These are phyloP conservation scores for Perodicticus potto DNA, from an alignment of 2,797 vertebrate genomes.

Conservation along the genomic window DNA sequence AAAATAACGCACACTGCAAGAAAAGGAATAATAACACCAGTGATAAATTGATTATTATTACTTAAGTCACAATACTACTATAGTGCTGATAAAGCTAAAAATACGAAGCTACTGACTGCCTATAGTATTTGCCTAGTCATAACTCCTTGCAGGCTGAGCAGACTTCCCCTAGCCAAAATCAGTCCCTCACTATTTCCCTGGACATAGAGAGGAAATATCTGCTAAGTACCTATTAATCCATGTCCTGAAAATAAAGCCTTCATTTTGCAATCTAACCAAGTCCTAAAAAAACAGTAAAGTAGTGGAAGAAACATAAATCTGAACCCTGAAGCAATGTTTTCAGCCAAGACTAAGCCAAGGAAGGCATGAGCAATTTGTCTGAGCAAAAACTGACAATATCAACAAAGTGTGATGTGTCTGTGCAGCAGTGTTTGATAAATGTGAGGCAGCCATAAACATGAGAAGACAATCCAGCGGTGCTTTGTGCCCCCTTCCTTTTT, in stretches of 20 bases:
- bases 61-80: background rate
- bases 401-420: slow-evolving; percentile 72
- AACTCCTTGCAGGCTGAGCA: slow-evolving; percentile 52
- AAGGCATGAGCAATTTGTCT: slow-evolving; percentile 75
- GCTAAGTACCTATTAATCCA: slow-evolving; percentile 76
- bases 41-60: slow-evolving; percentile 1
- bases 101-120: slow-evolving; percentile 44
- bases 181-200: slow-evolving; percentile 39
- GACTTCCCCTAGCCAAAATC: background rate
- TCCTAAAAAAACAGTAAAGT: slow-evolving; percentile 66
- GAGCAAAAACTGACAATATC: slow-evolving; percentile 78
- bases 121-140: slow-evolving; percentile 71
- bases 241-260: slow-evolving; percentile 75
- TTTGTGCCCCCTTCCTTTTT: background rate
- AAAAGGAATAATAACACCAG: background rate
- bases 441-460: slow-evolving; percentile 69
- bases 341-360: slow-evolving; percentile 54
- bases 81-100: slow-evolving; percentile 22
- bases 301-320: slow-evolving; percentile 58
- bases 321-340: slow-evolving; percentile 70
- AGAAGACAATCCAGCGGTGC: slow-evolving; percentile 59
- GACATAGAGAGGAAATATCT: slow-evolving; percentile 18
- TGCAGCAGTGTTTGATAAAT: slow-evolving; percentile 72
- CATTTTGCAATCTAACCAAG: slow-evolving; percentile 47
- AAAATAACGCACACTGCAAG: slow-evolving; percentile 9